phyloP scores from a whole-genome alignment of 2,113 vertebrate species.

The Phyllopteryx taeniolatus region DNA sequence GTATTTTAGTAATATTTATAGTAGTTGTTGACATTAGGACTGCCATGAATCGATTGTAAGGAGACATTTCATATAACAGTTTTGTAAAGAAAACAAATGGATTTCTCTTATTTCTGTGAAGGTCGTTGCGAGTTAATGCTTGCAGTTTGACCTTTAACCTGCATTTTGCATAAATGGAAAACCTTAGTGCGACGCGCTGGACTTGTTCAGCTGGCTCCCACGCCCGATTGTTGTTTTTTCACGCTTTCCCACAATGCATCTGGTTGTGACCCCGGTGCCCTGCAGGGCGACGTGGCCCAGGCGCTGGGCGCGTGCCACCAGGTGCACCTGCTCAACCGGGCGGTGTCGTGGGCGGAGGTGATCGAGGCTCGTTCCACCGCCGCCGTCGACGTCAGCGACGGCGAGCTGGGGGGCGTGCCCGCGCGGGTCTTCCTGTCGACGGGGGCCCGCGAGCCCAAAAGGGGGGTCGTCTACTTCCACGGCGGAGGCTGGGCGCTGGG shows the following conservation, averaged over 20 bases:
- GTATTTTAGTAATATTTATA: too few relatives aligned
- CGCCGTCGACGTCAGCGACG: conserved; percentile 77
- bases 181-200: too few relatives aligned
- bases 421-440: conserved; percentile 83
- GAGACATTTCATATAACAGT: too few relatives aligned
- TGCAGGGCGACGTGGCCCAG: conserved; percentile 83
- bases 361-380: conserved; percentile 72
- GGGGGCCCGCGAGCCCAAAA: conserved; percentile 61
- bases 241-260: neutral
- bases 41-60: too few relatives aligned
- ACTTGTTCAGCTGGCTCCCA: neutral
- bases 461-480: conserved; percentile 86
- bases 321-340: conserved; percentile 76
- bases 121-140: neutral
- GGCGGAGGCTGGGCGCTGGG: conserved; percentile 93
- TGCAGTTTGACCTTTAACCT: neutral
- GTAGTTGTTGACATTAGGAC: too few relatives aligned
- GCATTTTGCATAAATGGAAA: neutral
- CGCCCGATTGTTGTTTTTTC: neutral
- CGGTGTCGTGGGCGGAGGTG: conserved; percentile 80
- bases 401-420: conserved; percentile 80
- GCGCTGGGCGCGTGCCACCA: conserved; percentile 82
- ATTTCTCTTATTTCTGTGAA: too few relatives aligned
- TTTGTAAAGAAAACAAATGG: too few relatives aligned
- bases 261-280: conserved; percentile 1